A percentile compares a stretch with the other conserved stretches of the same genome.
Evolutionary conservation across 2,797 vertebrate genomes (phyloP).

Genomic region (Microchirus variegatus): DNA sequence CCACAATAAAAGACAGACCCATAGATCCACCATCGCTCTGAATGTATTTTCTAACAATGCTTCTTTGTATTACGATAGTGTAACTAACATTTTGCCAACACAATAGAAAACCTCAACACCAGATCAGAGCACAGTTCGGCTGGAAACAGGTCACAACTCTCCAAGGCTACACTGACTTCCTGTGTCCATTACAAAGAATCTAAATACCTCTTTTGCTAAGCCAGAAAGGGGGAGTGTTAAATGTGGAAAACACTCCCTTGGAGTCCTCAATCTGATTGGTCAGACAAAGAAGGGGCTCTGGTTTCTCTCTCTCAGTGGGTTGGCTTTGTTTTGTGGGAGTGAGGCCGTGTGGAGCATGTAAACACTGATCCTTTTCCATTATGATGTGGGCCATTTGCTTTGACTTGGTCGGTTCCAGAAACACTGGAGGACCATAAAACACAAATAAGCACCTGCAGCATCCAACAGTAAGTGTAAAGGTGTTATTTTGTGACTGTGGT

Average conservation of each 20-base stretch:
- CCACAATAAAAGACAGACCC: background rate
- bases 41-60: slow-evolving; percentile 15
- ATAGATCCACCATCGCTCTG: slow-evolving; percentile 14
- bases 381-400: slow-evolving; percentile 34
- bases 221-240: slow-evolving; percentile 20
- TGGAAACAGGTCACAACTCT: slow-evolving; percentile 37
- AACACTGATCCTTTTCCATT: slow-evolving; percentile 67
- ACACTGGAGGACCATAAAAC: slow-evolving; percentile 46
- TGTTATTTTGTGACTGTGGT: too few relatives aligned
- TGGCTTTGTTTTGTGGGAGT: slow-evolving; percentile 71
- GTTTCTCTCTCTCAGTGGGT: slow-evolving; percentile 58
- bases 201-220: slow-evolving; percentile 28
- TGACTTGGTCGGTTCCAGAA: slow-evolving; percentile 42
- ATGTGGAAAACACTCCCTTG: slow-evolving; percentile 54
- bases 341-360: slow-evolving; percentile 72
- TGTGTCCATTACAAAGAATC: slow-evolving; percentile 51
- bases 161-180: slow-evolving; percentile 36
- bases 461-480: too few relatives aligned
- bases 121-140: slow-evolving; percentile 20
- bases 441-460: slow-evolving; percentile 61
- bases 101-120: slow-evolving; percentile 34
- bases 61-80: slow-evolving; percentile 23
- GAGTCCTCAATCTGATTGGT: slow-evolving; percentile 58
- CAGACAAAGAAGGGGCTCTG: slow-evolving; percentile 28
- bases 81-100: slow-evolving; percentile 34